phyloP scores from a whole-genome alignment of 2,888 invertebrate species.

The Drosophila demipolita region DNA sequence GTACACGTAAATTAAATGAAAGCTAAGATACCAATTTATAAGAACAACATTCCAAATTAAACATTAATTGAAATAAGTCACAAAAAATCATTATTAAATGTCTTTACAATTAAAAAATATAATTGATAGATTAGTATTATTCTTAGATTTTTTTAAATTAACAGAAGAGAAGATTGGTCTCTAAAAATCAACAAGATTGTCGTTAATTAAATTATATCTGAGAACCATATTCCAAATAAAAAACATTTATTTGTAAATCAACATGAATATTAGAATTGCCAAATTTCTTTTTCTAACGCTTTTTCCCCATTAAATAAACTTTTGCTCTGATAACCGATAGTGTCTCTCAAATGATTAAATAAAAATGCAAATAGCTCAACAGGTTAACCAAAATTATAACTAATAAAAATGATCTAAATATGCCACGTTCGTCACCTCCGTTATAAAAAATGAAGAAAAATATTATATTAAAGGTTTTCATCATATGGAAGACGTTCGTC shows the following conservation, averaged over 20 bases:
- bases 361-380: neutral
- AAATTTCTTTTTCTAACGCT: neutral
- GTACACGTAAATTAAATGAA: neutral
- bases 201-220: neutral
- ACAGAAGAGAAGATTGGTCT: neutral
- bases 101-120: neutral
- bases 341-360: neutral
- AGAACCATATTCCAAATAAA: neutral
- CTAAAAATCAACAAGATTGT: neutral
- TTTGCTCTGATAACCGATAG: neutral
- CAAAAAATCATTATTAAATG: no score
- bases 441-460: neutral
- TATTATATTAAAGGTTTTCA: neutral
- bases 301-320: neutral
- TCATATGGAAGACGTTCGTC: constrained; percentile 1
- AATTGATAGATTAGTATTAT: neutral
- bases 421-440: neutral
- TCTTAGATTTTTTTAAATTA: neutral
- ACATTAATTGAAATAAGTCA: neutral
- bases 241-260: neutral
- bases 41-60: neutral
- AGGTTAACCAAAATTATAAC: neutral
- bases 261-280: neutral
- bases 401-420: neutral
- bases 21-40: neutral